Evolutionary conservation across 2,888 invertebrate genomes (phyloP), one percentile per base, ranked within the genome.

Genomic region (Pyrochroa serraticornis): DNA sequence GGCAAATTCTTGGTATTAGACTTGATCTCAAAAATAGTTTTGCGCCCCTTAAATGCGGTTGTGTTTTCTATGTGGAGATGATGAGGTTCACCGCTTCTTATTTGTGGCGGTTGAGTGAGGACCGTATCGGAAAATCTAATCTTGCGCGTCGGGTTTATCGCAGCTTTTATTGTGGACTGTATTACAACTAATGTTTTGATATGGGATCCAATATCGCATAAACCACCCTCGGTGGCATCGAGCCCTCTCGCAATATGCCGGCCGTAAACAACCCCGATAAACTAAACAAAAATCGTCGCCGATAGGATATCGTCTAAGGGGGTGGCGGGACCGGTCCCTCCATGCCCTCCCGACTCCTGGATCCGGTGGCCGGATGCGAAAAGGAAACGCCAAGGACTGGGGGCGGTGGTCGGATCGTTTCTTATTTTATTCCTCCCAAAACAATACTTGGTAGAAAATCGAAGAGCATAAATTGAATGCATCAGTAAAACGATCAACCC

Each of bases 391-490:
- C 22, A 22, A 22, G 22, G 22, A 22, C 22, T 22, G 5, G 22
- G 22, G 22, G 22, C 22, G 22, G 22, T 22, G 22, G 22, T 7
- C 45, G 37, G 59, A 42, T 44, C 63, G 53, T 53, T 60, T 63
- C 58, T 47, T 54, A 65, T 67, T 67, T 62, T 60, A 63, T 58
- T 58, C 60, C 62, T 58, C 58, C 59, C 60, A 57, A 59, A 60
- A 63, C 59, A 60, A 50, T 56, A 56, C 48, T 58, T 63, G 41
- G 46, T 37, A 46, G 55, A 63, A 64, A 68, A 68, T 66, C 64
- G 69, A 73, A 70, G 64, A 64, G 70, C 65, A 73, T 73, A 74
- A 75, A 76, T 77, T 77, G 79, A 79, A 79, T 78, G 78, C 74
- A 75, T 75, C 75, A 68, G 68, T 63, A 58, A 67, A 76, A 79